Base-by-base conservation (phyloP, 2,797 vertebrate genomes). In the Tragopan temminckii region DNA sequence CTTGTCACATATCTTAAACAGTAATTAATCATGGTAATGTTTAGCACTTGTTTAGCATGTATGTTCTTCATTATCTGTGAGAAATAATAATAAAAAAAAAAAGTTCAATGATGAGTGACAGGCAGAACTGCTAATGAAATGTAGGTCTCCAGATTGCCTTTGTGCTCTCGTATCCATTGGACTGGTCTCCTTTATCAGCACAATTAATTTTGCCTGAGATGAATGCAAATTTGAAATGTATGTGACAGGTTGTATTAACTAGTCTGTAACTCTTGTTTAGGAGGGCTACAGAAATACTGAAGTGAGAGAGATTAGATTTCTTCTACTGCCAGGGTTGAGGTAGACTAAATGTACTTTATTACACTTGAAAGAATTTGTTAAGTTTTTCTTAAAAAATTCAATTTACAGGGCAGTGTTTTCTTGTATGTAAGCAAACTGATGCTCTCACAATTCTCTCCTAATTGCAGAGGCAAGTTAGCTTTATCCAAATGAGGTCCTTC, bases 1-100 rank as follows among this genome's bases (percentile, higher is more conserved):
- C 85, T 95, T 92, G 40, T 64, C 82, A 88, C 14, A 5, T 92
- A 90, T 61, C 55, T 81, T 85, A 88, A 94, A 64, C 66, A 82
- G 48, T 63, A 89, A 88, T 89, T 88, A 85, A 93, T 68, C 29
- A 70, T 53, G 19, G 21, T 58, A 43, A 25, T 45, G 42, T 57
- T 89, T 68, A 88, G 43, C 66, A 75, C 15, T 87, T 83, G 4
- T 68, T 90, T 80, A 62, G 24, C 38, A 85, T 50, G 20, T 52
- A 42, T 78, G 58, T 7, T 33, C 36, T 25, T 20, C 14, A 1
- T 33, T 89, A 92, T 84, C 55, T 61, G 1, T 58, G 12, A 20
- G 25, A 87, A 85, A 61, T 27, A 13, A 7, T 23, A 24, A 48
- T 27, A 48, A 48, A 50, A 18, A 7, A 64, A 46, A 0, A 0